Conservation (phyloP, 1,140 invertebrate species). For the Maconellicoccus hirsutus region DNA sequence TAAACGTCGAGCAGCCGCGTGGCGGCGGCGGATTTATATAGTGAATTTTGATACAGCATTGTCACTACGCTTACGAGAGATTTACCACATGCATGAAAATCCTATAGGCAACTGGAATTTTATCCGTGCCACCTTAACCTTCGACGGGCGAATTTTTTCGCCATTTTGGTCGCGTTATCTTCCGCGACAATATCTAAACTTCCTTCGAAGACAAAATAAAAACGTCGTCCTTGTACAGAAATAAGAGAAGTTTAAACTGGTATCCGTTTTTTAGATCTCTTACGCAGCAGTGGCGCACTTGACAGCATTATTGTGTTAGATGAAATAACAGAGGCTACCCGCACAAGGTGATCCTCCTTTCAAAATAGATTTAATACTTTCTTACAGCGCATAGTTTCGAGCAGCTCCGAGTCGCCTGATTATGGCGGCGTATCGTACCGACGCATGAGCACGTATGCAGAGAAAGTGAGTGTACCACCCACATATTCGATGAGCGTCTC, state of each 20-base stretch:
- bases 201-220: neutral
- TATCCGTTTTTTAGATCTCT: neutral
- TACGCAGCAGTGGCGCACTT: neutral
- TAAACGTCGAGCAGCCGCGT: too few relatives aligned
- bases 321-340: constrained; percentile 7
- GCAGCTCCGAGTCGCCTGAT: too few relatives aligned
- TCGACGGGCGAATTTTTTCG: neutral
- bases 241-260: neutral
- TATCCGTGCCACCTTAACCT: neutral
- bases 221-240: neutral
- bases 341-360: constrained; percentile 7
- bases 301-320: constrained; percentile 8
- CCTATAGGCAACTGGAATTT: neutral
- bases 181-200: neutral
- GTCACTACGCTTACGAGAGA: too few relatives aligned
- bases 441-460: too few relatives aligned
- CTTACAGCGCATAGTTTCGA: neutral
- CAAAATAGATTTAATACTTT: constrained; percentile 10
- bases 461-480: neutral
- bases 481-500: neutral
- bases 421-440: too few relatives aligned
- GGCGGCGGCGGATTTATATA: too few relatives aligned
- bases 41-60: too few relatives aligned
- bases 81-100: too few relatives aligned
- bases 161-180: neutral